A percentile compares a stretch with the other conserved stretches of the same genome.
These are phyloP conservation scores for Calameuta filiformis DNA, from an alignment of 2,888 invertebrate species.

Conservation along the genomic window DNA sequence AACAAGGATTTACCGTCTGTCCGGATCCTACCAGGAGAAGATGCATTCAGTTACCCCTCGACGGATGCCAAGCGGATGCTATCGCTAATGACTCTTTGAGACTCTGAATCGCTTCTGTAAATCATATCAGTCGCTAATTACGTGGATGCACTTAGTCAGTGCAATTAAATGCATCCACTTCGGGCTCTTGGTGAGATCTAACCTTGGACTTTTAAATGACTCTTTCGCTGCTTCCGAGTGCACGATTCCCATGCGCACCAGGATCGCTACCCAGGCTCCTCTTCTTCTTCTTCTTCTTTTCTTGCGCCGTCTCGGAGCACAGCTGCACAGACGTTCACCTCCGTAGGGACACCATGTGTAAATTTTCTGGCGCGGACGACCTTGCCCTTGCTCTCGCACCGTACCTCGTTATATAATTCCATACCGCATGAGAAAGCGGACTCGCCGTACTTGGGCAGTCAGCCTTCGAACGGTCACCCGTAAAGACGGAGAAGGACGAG, in stretches of 20 bases:
- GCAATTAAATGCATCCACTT: background rate
- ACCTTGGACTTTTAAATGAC: constrained; percentile 27
- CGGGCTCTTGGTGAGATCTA: constrained; percentile 10
- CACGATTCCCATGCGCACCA: constrained; percentile 4
- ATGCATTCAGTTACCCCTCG: background rate
- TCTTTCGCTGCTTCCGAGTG: constrained; percentile 23
- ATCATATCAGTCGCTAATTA: background rate
- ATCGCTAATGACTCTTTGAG: background rate
- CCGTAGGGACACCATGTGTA: constrained; percentile 10
- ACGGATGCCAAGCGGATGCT: background rate
- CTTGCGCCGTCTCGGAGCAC: background rate
- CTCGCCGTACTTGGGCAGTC: background rate
- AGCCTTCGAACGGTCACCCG: background rate
- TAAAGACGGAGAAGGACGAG: background rate
- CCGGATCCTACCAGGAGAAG: background rate
- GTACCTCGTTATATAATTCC: constrained; percentile 3
- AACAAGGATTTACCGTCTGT: background rate
- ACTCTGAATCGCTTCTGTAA: background rate
- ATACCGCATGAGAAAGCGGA: background rate
- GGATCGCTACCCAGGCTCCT: background rate
- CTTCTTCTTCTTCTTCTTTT: background rate
- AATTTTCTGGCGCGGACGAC: constrained; percentile 21
- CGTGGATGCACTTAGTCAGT: background rate
- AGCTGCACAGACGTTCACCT: constrained; percentile 9
- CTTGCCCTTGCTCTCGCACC: constrained; percentile 22